A percentile compares a stretch with the other conserved stretches of the same genome.
These are phyloP conservation scores for Pseudomyrmex flavicornis DNA, from an alignment of 1,140 invertebrate genomes.

Conservation along the genomic window DNA sequence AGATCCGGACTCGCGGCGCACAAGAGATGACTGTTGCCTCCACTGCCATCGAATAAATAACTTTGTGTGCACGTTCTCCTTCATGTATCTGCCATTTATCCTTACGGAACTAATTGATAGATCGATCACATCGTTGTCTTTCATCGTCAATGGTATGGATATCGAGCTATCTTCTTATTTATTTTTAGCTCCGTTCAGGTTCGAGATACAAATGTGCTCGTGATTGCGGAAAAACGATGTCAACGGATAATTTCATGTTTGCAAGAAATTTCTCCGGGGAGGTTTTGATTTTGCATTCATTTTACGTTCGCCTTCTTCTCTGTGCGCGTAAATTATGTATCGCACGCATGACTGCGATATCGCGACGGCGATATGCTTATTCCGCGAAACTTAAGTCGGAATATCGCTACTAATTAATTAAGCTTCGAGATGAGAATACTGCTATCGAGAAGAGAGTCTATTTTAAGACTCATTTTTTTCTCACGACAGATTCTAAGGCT, in stretches of 20 bases:
- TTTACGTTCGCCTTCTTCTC: background rate
- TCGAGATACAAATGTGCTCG: background rate
- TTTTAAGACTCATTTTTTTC: background rate
- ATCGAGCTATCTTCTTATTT: constrained; percentile 30
- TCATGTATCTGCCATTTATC: constrained; percentile 63
- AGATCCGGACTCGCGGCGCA: constrained; percentile 7
- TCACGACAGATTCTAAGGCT: background rate
- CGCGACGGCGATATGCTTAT: background rate
- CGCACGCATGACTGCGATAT: background rate
- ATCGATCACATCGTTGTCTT: constrained; percentile 28
- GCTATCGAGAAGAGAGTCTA: background rate
- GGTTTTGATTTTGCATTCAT: background rate
- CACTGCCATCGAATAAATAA: constrained; percentile 31
- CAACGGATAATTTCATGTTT: background rate
- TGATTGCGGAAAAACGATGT: background rate
- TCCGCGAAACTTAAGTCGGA: background rate
- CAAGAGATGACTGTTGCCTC: constrained; percentile 29
- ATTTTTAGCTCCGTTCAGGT: constrained; percentile 25
- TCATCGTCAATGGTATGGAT: constrained; percentile 23
- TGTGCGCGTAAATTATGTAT: constrained; percentile 5
- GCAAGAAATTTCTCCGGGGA: background rate
- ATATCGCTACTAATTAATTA: constrained; percentile 34
- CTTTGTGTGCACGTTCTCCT: constrained; percentile 52
- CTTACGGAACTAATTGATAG: constrained; percentile 46
- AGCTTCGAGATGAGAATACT: background rate